phyloP scores from a whole-genome alignment of 2,113 vertebrate genomes.

The Colius striatus region DNA sequence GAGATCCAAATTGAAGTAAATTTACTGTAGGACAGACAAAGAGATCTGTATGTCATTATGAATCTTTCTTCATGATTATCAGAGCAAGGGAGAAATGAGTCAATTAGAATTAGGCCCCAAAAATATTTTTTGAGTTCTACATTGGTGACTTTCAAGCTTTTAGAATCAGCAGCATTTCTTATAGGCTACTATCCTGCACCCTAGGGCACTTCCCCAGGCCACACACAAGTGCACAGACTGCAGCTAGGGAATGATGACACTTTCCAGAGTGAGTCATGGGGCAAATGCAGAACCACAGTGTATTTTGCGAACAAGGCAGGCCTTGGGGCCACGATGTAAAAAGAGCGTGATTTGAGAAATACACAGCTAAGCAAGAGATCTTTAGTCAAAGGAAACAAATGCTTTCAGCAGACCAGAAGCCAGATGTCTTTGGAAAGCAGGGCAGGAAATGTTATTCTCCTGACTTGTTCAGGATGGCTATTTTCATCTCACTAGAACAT shows the following conservation, averaged over 20 bases:
- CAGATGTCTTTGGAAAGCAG: background rate
- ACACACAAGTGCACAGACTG: background rate
- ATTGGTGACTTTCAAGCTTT: background rate
- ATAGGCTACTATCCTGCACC: background rate
- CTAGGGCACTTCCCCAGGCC: background rate
- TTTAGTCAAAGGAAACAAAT: slow-evolving; percentile 10
- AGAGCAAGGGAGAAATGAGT: background rate
- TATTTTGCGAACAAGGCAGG: background rate
- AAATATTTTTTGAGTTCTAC: background rate
- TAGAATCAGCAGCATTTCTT: background rate
- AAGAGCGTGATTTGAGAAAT: background rate
- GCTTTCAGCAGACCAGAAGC: slow-evolving; percentile 7
- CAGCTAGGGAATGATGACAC: background rate
- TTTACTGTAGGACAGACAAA: background rate
- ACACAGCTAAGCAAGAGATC: background rate
- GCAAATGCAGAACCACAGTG: background rate
- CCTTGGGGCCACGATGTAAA: background rate
- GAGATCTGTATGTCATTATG: background rate
- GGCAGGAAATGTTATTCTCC: slow-evolving; percentile 24
- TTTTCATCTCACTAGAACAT: background rate
- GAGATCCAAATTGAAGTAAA: background rate
- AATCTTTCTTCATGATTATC: background rate
- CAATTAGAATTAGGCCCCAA: background rate
- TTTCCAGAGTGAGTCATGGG: background rate
- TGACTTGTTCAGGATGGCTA: background rate